Evolutionary conservation across 1,140 invertebrate species (phyloP).

Genomic region (Habropoda laboriosa): DNA sequence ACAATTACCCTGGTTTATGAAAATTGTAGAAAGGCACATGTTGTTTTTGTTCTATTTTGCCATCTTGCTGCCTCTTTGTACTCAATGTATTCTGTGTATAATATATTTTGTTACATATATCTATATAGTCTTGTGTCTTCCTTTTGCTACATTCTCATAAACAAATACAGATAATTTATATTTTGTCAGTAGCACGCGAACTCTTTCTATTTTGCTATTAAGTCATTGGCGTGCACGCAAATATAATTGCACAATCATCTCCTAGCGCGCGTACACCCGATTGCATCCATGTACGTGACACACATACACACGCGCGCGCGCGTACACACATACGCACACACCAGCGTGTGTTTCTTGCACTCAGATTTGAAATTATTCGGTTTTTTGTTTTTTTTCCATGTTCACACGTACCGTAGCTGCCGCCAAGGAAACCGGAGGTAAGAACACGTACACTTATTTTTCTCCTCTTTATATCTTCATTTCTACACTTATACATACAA

Average conservation of each 20-base stretch:
- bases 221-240: conserved; percentile 58
- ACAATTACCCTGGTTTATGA: conserved; percentile 39
- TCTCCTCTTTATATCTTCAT: conserved; percentile 49
- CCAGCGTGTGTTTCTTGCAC: conserved; percentile 55
- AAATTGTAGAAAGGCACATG: conserved; percentile 56
- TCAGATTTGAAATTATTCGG: conserved; percentile 78
- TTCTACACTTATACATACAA: conserved; percentile 25
- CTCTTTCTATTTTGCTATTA: conserved; percentile 58
- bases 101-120: conserved; percentile 31
- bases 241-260: conserved; percentile 10
- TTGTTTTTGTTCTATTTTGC: conserved; percentile 55
- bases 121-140: conserved; percentile 37
- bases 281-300: background rate
- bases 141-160: conserved; percentile 48
- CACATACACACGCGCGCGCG: conserved; percentile 20
- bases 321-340: background rate
- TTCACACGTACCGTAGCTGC: conserved; percentile 86
- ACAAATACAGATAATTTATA: conserved; percentile 37
- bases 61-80: conserved; percentile 48
- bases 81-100: conserved; percentile 39
- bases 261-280: background rate
- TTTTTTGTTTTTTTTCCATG: conserved; percentile 82
- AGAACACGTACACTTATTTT: conserved; percentile 74
- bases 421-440: conserved; percentile 93
- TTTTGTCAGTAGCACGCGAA: conserved; percentile 54